phyloP scores from a whole-genome alignment of 2,797 vertebrate genomes.

The Streptopelia turtur region DNA sequence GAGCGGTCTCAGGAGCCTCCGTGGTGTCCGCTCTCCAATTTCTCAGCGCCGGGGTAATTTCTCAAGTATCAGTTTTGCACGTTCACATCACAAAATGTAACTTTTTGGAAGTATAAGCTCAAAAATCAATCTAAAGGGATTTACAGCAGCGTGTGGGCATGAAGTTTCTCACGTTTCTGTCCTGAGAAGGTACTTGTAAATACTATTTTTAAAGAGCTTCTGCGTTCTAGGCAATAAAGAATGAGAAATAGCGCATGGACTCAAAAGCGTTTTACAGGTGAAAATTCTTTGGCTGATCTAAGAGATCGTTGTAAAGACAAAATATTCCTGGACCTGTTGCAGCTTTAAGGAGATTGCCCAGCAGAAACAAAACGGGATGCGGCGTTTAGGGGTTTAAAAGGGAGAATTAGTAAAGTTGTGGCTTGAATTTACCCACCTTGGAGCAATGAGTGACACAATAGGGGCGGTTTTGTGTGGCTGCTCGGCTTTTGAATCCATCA shows the following conservation, averaged over 20 bases:
- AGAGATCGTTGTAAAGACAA: not conserved
- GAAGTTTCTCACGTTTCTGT: not conserved
- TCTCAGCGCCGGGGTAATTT: not conserved
- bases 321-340: not conserved
- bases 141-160: rapidly evolving
- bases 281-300: not conserved
- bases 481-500: not conserved
- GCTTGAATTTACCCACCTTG: not conserved
- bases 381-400: not conserved
- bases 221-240: not conserved
- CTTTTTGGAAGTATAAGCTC: not conserved
- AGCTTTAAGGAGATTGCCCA: not conserved
- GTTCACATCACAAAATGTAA: not conserved
- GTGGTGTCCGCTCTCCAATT: not conserved
- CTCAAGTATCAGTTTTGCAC: not conserved
- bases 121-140: rapidly evolving
- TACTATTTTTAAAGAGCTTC: not conserved
- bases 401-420: not conserved
- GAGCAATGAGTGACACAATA: not conserved
- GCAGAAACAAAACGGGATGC: not conserved
- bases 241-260: not conserved
- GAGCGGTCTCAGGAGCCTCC: not conserved
- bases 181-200: not conserved
- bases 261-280: not conserved
- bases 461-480: not conserved